Evolutionary conservation across 1,140 invertebrate species (phyloP).

Genomic region (Bemisia tabaci): DNA sequence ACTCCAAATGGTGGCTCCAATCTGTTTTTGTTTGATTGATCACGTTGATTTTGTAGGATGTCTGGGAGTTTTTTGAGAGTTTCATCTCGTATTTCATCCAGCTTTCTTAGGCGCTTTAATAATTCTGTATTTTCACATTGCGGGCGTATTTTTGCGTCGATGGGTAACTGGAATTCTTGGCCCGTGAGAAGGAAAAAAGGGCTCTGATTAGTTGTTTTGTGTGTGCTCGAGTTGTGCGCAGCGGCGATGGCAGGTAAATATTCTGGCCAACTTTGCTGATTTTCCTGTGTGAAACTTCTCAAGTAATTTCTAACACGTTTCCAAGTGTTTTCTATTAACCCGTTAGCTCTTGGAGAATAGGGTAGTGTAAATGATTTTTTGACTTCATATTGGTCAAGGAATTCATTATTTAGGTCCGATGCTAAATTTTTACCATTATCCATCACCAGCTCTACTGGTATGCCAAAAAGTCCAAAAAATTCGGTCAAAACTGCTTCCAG

Average conservation of each 20-base stretch:
- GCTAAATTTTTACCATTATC: background rate
- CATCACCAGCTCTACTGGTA: background rate
- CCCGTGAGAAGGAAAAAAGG: background rate
- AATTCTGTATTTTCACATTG: background rate
- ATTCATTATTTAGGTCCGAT: background rate
- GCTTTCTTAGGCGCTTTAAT: background rate
- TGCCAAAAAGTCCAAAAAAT: background rate
- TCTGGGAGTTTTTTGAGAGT: background rate
- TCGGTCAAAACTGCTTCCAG: background rate
- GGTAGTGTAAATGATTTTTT: background rate
- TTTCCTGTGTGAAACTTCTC: background rate
- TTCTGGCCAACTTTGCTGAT: background rate
- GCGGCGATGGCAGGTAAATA: background rate
- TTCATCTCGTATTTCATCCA: background rate
- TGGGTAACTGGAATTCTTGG: background rate
- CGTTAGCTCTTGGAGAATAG: background rate
- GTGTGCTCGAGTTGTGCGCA: background rate
- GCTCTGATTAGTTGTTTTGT: background rate
- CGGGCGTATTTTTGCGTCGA: background rate
- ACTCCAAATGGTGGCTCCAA: background rate
- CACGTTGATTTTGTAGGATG: background rate
- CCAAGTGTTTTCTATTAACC: background rate
- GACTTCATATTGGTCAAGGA: background rate
- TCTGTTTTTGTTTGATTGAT: background rate
- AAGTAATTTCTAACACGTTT: background rate